phyloP scores from a whole-genome alignment of 2,888 invertebrate species.

The Entomobrya proxima region DNA sequence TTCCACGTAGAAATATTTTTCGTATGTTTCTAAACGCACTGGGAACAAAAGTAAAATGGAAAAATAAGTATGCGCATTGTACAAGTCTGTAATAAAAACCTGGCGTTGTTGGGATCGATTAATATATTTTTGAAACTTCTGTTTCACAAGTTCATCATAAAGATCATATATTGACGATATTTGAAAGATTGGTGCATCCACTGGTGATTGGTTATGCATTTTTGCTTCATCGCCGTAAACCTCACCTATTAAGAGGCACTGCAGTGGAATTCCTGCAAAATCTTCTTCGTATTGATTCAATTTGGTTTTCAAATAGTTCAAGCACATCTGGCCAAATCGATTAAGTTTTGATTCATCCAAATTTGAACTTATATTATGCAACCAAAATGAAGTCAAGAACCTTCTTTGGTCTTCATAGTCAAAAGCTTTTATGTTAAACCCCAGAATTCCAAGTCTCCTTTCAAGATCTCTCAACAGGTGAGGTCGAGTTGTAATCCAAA shows the following conservation, averaged over 20 bases:
- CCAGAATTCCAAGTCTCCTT: background rate
- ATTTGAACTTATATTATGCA: background rate
- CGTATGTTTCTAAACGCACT: background rate
- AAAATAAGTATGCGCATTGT: background rate
- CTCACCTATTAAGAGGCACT: constrained; percentile 7
- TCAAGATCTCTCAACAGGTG: background rate
- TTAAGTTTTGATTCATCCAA: background rate
- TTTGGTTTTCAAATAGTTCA: background rate
- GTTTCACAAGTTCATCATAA: background rate
- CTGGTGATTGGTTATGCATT: background rate
- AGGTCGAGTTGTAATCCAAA: background rate
- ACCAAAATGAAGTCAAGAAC: background rate
- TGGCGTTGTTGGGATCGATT: background rate
- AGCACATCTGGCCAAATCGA: background rate
- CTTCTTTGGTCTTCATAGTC: background rate
- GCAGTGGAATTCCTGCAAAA: constrained; percentile 3
- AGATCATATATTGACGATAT: background rate
- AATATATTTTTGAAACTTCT: background rate
- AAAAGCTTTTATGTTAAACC: background rate
- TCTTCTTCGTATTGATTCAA: background rate
- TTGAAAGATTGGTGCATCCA: too few species aligned
- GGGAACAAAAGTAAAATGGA: background rate
- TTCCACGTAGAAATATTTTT: background rate
- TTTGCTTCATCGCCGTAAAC: background rate
- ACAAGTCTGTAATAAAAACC: background rate